Percentiles rank a stretch among this genome's conserved stretches.
phyloP scores from a whole-genome alignment of 2,888 invertebrate genomes.

The Acrobasis consociella region DNA sequence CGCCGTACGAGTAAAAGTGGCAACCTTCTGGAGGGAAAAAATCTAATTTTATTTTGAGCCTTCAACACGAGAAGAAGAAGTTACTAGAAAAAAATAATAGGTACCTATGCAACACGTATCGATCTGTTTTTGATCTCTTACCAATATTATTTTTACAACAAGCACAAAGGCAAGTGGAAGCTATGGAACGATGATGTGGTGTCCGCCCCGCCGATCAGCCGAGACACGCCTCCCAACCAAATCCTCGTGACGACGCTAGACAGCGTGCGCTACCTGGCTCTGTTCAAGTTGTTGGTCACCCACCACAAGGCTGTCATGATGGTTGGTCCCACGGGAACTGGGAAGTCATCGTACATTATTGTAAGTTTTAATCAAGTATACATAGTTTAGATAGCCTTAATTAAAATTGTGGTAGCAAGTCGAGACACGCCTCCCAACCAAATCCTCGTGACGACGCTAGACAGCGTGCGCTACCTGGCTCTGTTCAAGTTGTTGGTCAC shows the following conservation, averaged over 20 bases:
- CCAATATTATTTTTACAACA: background rate
- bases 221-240: conserved; percentile 96
- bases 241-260: conserved; percentile 97
- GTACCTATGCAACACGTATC: no score
- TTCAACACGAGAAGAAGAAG: no score
- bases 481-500: conserved; percentile 90
- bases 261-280: conserved; percentile 91
- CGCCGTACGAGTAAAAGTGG: no score
- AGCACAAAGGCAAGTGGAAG: conserved; percentile 96
- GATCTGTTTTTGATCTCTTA: no score
- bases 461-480: conserved; percentile 92
- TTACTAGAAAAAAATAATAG: no score
- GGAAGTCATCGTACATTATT: conserved; percentile 95
- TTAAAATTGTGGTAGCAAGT: conserved; percentile 45
- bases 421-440: conserved; percentile 96
- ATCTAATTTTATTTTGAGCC: no score
- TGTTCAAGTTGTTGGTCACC: conserved; percentile 90
- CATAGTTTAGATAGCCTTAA: no score
- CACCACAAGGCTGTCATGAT: conserved; percentile 93
- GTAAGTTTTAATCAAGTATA: conserved; percentile 59
- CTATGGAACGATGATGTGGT: conserved; percentile 94
- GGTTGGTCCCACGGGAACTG: conserved; percentile 97
- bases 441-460: conserved; percentile 96
- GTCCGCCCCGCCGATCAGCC: conserved; percentile 89
- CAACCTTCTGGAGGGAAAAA: no score